Base-by-base conservation (phyloP, 2,113 vertebrate species). In the Pollimyrus isidori region DNA sequence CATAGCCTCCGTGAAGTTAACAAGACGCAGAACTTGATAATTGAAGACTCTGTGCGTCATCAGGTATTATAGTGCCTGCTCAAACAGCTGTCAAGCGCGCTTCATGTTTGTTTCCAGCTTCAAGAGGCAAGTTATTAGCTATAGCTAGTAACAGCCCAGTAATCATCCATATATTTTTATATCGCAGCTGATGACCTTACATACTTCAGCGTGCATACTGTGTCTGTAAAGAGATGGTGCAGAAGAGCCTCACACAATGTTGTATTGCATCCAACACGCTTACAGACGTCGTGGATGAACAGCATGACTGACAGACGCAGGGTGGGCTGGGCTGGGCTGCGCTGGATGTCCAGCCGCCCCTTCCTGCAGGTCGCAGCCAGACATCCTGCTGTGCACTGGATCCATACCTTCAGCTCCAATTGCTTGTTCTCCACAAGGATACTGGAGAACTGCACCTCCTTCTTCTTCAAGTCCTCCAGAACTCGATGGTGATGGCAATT, bases 351-450 rank as follows among this genome's bases (percentile, higher is more conserved):
- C 9, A 13, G 11, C 23, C 0, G 1, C 39, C 42, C 76, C 5
- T 82, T 35, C 56, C 56, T n/a, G 56, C 56, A 62, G 56, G 56
- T n/a, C 2, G 56, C 21, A 58, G 21, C 56, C 19, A 58, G 56
- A 58, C 21, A 58, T 58, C 19, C 21, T 83, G 7, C 42, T 46
- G 19, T 48, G 5, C 46, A 52, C 35, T 26, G 35, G 35, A 23
- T 7, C 4, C 26, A n/a, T 39, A 89, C 88, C 88, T 58, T 83
- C 35, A 89, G 30, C 21, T 89, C 30, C 15, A 89, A 52, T 56
- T 84, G 52, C 50, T 46, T 50, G 50, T 89, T 89, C 76, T 89
- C 88, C 50, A 45, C 50, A 42, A 89, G 76, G 49, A 89, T 83
- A 39, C 53, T 80, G 88, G 88, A 84, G 76, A 89, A 39, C 88